Percentiles rank a stretch among this genome's conserved stretches.
These are phyloP conservation scores for Theropithecus gelada DNA, from an alignment of 2,113 vertebrate genomes.

Conservation along the genomic window DNA sequence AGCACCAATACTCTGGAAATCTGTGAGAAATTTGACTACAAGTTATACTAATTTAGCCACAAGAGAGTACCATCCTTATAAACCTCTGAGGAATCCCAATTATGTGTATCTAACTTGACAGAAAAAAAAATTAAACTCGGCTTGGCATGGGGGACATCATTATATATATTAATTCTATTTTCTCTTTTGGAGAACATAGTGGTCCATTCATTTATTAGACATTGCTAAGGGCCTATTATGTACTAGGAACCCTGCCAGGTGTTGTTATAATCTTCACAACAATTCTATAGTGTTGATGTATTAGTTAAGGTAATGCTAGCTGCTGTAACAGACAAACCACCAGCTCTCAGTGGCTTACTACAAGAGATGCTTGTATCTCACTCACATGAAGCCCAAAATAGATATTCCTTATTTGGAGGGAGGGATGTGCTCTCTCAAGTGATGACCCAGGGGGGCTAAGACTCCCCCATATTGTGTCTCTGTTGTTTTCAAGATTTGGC, in stretches of 20 bases:
- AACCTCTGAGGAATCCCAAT: constrained; percentile 38
- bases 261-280: neutral
- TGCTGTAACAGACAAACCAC: neutral
- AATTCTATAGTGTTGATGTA: neutral
- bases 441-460: neutral
- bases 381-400: neutral
- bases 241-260: neutral
- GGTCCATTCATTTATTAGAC: constrained; percentile 37
- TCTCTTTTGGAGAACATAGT: constrained; percentile 73
- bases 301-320: neutral
- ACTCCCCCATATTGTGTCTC: neutral
- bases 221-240: neutral
- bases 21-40: constrained; percentile 58
- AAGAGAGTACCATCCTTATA: constrained; percentile 53
- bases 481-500: neutral
- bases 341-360: neutral
- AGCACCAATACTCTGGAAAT: constrained; percentile 43
- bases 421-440: neutral
- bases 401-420: neutral
- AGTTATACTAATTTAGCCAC: constrained; percentile 59
- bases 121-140: constrained; percentile 73
- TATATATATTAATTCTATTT: constrained; percentile 80
- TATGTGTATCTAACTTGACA: constrained; percentile 76
- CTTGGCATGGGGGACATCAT: constrained; percentile 68
- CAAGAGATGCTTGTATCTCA: neutral